Conservation (phyloP, 2,113 vertebrate genomes). For the Vanacampus margaritifer region DNA sequence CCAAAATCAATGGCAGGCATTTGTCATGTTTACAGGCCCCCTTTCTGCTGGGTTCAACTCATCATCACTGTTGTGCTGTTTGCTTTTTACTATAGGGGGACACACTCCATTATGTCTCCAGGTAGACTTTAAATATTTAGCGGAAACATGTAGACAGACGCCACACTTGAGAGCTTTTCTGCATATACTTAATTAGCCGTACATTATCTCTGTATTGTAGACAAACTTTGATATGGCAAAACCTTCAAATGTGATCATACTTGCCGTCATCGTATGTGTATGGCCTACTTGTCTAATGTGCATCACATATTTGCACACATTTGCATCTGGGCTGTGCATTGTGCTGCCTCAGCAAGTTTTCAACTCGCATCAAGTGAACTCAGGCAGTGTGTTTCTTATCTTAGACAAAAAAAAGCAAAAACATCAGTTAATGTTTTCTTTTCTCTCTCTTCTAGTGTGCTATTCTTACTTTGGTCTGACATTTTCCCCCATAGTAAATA, state of each 20-base stretch:
- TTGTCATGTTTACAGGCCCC: slow-evolving; percentile 99
- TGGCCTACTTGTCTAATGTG: slow-evolving; percentile 11
- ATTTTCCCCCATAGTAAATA: not conserved
- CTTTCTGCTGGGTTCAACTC: slow-evolving; percentile 99
- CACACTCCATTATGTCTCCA: slow-evolving; percentile 99
- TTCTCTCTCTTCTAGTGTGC: not conserved
- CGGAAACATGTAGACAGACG: slow-evolving; percentile 82
- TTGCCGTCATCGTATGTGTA: not conserved
- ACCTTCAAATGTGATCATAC: not conserved
- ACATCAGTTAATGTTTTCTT: not conserved
- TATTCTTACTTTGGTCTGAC: not conserved
- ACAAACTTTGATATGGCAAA: slow-evolving; percentile 20
- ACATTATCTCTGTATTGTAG: slow-evolving; percentile 3
- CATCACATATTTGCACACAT: slow-evolving; percentile 15
- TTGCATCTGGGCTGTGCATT: slow-evolving; percentile 9
- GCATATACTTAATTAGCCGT: slow-evolving; percentile 44
- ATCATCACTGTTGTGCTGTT: slow-evolving; percentile 99
- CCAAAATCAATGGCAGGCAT: slow-evolving; percentile 99
- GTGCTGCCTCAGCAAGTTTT: slow-evolving; percentile 15
- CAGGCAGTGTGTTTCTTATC: not conserved
- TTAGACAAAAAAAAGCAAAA: not conserved
- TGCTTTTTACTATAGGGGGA: slow-evolving; percentile 99
- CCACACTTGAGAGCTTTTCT: slow-evolving; percentile 71
- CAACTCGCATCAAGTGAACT: slow-evolving; percentile 3
- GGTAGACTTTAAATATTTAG: slow-evolving; percentile 96